These are phyloP conservation scores for Psittacula echo DNA, from an alignment of 2,797 vertebrate species.

Conservation along the genomic window DNA sequence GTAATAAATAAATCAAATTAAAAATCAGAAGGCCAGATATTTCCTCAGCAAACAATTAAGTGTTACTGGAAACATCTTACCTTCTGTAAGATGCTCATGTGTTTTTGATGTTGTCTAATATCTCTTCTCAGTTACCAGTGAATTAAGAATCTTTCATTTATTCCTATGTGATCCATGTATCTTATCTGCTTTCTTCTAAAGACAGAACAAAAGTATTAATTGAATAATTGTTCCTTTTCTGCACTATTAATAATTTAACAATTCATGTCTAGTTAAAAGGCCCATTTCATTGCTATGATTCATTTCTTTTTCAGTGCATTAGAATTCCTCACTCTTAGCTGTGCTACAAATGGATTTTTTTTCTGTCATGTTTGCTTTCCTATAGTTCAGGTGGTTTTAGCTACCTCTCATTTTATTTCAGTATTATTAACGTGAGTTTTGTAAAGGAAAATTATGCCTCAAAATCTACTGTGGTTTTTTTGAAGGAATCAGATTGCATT, in stretches of 20 bases:
- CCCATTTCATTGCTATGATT: conserved; percentile 49
- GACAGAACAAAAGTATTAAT: conserved; percentile 54
- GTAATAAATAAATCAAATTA: conserved; percentile 46
- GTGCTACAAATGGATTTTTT: not conserved
- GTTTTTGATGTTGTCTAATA: not conserved
- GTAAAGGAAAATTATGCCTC: not conserved
- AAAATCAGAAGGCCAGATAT: conserved; percentile 31
- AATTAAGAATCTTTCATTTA: conserved; percentile 27
- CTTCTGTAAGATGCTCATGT: conserved; percentile 3
- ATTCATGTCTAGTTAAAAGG: conserved; percentile 65
- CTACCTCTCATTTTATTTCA: not conserved
- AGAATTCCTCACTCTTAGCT: conserved; percentile 15
- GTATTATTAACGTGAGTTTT: not conserved
- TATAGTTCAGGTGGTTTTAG: not conserved
- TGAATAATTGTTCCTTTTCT: conserved; percentile 59
- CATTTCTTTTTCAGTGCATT: conserved; percentile 50
- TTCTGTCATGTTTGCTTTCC: not conserved
- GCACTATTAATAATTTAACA: conserved; percentile 62
- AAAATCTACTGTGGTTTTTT: not conserved
- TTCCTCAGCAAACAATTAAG: conserved; percentile 27
- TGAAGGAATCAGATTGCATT: not conserved
- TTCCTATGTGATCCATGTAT: conserved; percentile 36
- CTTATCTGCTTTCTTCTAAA: conserved; percentile 44
- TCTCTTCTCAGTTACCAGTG: conserved; percentile 25
- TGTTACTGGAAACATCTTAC: conserved; percentile 49